phyloP scores from a whole-genome alignment of 2,113 vertebrate species.

The Pipra filicauda region DNA sequence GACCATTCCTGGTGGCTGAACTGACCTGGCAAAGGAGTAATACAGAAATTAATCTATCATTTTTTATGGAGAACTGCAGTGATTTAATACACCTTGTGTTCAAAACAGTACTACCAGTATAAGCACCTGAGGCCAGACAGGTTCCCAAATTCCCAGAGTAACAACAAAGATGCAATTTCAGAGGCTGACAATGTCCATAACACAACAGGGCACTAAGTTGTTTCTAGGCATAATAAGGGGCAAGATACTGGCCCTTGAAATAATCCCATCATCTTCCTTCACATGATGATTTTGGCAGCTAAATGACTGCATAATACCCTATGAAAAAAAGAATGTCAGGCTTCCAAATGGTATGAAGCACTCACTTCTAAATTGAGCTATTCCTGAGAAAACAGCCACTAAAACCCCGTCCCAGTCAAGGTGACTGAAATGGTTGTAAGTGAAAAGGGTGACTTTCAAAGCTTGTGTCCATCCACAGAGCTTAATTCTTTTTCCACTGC shows the following conservation, averaged over 20 bases:
- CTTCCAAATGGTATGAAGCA: not conserved
- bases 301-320: not conserved
- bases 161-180: not conserved
- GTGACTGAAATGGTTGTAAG: not conserved
- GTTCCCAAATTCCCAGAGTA: not conserved
- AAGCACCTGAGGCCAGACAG: not conserved
- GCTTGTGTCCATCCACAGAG: not conserved
- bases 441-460: not conserved
- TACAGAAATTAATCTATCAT: not conserved
- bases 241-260: not conserved
- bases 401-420: not conserved
- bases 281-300: not conserved
- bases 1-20: not conserved
- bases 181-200: not conserved
- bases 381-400: slow-evolving; percentile 37
- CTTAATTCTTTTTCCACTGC: not conserved
- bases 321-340: slow-evolving; percentile 1
- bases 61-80: not conserved
- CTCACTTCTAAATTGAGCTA: not conserved
- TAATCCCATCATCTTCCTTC: not conserved
- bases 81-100: not conserved
- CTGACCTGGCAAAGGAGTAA: not conserved
- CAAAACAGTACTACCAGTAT: not conserved
- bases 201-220: not conserved
- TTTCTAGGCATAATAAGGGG: not conserved